These are phyloP conservation scores for Drosophila baimaii DNA, from an alignment of 1,140 invertebrate species.

Conservation along the genomic window DNA sequence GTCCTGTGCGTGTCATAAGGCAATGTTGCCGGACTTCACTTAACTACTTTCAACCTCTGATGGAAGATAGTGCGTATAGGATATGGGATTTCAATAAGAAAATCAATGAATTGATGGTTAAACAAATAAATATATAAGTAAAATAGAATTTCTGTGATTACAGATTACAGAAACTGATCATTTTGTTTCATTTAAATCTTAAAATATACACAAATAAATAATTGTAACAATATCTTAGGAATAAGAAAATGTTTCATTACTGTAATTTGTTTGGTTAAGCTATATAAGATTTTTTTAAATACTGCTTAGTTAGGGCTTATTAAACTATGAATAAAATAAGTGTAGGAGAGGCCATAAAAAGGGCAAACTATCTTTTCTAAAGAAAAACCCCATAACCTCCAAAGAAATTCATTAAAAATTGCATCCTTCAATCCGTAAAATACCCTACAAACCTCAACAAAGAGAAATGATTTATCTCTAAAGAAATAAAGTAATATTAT, in stretches of 20 bases:
- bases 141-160: neutral
- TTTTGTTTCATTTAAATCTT: neutral
- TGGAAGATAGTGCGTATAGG: neutral
- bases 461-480: neutral
- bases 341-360: no score
- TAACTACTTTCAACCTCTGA: slow-evolving; percentile 12
- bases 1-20: slow-evolving; percentile 31
- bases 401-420: neutral
- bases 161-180: no score
- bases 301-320: no score
- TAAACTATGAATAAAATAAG: no score
- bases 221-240: neutral
- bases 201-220: neutral
- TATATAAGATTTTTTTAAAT: no score
- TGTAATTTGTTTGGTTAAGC: no score
- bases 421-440: no score
- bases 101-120: neutral
- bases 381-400: no score
- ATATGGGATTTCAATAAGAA: slow-evolving; percentile 8
- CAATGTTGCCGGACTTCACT: slow-evolving; percentile 55
- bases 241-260: neutral
- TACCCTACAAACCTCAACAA: neutral
- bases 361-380: no score
- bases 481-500: neutral
- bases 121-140: neutral